Conservation (phyloP, 2,888 invertebrate species). For the Eulithis prunata region DNA sequence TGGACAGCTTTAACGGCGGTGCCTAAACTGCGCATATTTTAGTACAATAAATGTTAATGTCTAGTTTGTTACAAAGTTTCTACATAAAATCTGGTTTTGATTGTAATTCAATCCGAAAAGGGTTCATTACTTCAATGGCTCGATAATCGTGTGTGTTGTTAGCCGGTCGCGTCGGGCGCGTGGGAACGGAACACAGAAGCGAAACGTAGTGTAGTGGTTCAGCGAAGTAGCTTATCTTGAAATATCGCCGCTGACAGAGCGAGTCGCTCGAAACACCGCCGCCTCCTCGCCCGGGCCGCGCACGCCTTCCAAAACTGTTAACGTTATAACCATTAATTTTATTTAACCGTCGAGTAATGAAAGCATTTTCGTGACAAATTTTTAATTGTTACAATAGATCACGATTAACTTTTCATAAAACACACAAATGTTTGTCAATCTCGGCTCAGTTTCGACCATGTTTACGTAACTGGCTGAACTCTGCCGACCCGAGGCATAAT, state of each 20-base stretch:
- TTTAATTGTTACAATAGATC: slow-evolving; percentile 49
- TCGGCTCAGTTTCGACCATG: slow-evolving; percentile 41
- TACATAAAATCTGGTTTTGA: slow-evolving; percentile 27
- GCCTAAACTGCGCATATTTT: slow-evolving; percentile 31
- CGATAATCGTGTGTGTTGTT: slow-evolving; percentile 43
- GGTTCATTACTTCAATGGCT: slow-evolving; percentile 52
- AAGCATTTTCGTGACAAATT: slow-evolving; percentile 52
- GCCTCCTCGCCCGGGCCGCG: slow-evolving; percentile 28
- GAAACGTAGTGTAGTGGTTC: slow-evolving; percentile 51
- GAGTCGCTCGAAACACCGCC: slow-evolving; percentile 52
- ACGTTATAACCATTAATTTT: slow-evolving; percentile 63
- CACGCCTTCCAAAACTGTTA: slow-evolving; percentile 61
- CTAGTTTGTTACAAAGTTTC: slow-evolving; percentile 23
- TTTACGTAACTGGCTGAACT: slow-evolving; percentile 51
- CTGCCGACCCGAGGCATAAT: slow-evolving; percentile 46
- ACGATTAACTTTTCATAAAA: slow-evolving; percentile 35
- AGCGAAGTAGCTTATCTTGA: slow-evolving; percentile 72
- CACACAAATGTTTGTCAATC: slow-evolving; percentile 44
- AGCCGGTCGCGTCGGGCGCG: slow-evolving; percentile 53
- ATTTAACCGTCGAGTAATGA: slow-evolving; percentile 58
- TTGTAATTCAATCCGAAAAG: slow-evolving; percentile 34
- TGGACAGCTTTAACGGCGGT: slow-evolving; percentile 31
- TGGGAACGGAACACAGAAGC: slow-evolving; percentile 66
- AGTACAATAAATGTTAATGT: slow-evolving; percentile 30
- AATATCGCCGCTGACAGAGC: slow-evolving; percentile 72